These are phyloP conservation scores for Suncus etruscus DNA, from an alignment of 2,113 vertebrate species.

Conservation along the genomic window DNA sequence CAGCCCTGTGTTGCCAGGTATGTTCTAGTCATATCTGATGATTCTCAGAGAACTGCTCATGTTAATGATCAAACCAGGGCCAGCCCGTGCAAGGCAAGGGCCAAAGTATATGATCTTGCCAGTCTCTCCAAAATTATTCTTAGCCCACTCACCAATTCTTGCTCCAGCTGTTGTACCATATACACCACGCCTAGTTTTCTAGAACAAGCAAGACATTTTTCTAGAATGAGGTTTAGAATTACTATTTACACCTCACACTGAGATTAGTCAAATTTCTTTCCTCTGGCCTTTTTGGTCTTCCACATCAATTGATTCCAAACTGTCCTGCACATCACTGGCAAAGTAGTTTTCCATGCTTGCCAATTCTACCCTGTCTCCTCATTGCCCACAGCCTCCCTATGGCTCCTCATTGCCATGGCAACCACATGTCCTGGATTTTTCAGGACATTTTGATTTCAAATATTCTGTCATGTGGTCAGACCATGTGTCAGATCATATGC, in stretches of 20 bases:
- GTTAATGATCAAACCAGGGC: too few species aligned
- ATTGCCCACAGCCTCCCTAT: conserved; percentile 78
- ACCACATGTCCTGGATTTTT: conserved; percentile 81
- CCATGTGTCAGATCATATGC: conserved; percentile 79
- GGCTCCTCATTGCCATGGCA: conserved; percentile 80
- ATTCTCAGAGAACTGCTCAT: too few species aligned
- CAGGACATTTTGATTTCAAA: conserved; percentile 76
- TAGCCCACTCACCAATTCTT: background rate
- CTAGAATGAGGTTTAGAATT: background rate
- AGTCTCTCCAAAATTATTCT: conserved; percentile 3
- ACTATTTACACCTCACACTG: background rate
- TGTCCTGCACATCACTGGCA: conserved; percentile 75
- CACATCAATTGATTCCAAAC: conserved; percentile 66
- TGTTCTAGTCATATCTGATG: too few species aligned
- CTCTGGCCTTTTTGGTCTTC: conserved; percentile 57
- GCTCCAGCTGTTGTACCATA: background rate
- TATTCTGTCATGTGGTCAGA: conserved; percentile 80
- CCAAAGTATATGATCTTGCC: too few species aligned
- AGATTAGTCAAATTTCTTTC: conserved; percentile 45
- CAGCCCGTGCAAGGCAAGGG: too few species aligned
- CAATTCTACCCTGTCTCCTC: conserved; percentile 78
- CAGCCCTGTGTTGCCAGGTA: too few species aligned
- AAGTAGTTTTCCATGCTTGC: conserved; percentile 72
- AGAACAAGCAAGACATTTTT: background rate
- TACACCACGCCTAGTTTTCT: background rate